phyloP scores from a whole-genome alignment of 2,888 invertebrate genomes.

The Acrobasis repandana region DNA sequence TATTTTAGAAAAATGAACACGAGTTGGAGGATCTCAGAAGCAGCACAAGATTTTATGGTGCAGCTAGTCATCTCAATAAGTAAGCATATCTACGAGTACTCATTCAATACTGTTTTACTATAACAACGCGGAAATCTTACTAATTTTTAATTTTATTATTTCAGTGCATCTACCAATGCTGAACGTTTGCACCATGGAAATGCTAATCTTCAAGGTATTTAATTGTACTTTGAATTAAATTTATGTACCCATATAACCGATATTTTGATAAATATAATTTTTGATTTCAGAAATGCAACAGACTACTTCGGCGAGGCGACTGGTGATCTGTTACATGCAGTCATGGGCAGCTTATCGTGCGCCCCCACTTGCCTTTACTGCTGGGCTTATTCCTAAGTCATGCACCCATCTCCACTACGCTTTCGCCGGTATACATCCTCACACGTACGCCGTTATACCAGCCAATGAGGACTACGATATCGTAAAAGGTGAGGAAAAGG shows the following conservation, averaged over 20 bases:
- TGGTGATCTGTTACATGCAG: conserved; percentile 87
- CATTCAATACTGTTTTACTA: conserved; percentile 17
- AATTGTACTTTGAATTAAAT: not conserved
- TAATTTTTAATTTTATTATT: conserved; percentile 26
- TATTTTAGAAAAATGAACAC: conserved; percentile 55
- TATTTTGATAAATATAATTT: not conserved
- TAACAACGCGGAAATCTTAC: not conserved
- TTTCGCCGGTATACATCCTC: conserved; percentile 87
- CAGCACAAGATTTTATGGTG: conserved; percentile 66
- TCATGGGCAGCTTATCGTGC: conserved; percentile 86
- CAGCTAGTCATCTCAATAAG: conserved; percentile 72
- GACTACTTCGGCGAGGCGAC: conserved; percentile 53
- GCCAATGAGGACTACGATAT: conserved; percentile 88
- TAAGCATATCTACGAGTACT: conserved; percentile 38
- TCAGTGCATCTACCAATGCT: conserved; percentile 56
- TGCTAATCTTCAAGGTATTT: conserved; percentile 70
- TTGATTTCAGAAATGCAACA: conserved; percentile 66
- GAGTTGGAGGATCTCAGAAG: conserved; percentile 38
- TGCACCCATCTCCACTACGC: conserved; percentile 90
- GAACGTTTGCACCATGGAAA: conserved; percentile 72
- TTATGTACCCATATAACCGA: not conserved
- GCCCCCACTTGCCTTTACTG: conserved; percentile 86
- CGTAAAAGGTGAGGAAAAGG: conserved; percentile 82
- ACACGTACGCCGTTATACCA: conserved; percentile 84
- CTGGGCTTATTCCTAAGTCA: conserved; percentile 85